A percentile compares a stretch with the other conserved stretches of the same genome.
Evolutionary conservation across 2,113 vertebrate genomes (phyloP).

Genomic region (Rhegmatorhina hoffmannsi): DNA sequence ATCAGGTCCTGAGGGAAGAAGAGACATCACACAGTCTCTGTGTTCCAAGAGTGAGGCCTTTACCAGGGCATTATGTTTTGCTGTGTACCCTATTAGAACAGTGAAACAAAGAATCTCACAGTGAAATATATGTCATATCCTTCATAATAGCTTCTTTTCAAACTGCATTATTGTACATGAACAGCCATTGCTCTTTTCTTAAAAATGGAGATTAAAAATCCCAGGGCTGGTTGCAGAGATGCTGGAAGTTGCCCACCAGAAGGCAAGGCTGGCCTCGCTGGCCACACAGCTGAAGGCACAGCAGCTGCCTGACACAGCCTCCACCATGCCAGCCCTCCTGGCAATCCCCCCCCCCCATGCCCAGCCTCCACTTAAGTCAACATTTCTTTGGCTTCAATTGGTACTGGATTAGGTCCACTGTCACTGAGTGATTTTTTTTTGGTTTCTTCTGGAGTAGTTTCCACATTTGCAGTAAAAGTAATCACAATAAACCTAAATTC

Average conservation of each 20-base stretch:
- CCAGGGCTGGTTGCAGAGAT: accelerated
- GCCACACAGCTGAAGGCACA: accelerated
- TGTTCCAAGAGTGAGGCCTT: background rate
- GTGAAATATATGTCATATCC: background rate
- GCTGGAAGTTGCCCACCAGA: background rate
- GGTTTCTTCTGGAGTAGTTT: background rate
- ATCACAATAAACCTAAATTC: background rate
- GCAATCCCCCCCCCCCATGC: background rate
- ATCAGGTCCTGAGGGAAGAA: background rate
- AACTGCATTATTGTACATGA: background rate
- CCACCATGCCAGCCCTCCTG: background rate
- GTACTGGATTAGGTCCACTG: background rate
- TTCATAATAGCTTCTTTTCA: background rate
- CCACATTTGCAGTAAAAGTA: background rate
- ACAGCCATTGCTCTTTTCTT: background rate
- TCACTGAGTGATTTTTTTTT: background rate
- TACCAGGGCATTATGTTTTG: background rate
- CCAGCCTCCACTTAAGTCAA: background rate
- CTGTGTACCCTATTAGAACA: background rate
- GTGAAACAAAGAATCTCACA: background rate
- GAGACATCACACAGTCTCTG: background rate
- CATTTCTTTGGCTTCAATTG: background rate
- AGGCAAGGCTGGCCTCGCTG: background rate
- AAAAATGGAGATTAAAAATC: background rate
- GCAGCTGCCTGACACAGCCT: background rate